Base-by-base conservation (phyloP, 1,140 invertebrate species). In the Brachionus angularis region DNA sequence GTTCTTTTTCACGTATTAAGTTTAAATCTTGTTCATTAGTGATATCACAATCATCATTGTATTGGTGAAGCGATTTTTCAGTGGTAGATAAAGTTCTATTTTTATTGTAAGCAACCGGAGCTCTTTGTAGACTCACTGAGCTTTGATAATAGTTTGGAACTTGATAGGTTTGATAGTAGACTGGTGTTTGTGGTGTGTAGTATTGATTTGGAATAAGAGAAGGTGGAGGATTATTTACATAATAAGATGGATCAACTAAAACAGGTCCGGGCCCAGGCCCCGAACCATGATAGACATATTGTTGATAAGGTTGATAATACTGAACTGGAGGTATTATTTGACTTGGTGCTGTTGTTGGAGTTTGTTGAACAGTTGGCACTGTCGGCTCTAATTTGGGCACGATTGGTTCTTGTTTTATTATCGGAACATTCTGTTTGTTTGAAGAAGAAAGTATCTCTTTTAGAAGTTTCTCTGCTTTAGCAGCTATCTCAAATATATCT, bases 401-500 rank as follows among this genome's bases (percentile, higher is more conserved):
- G 3, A 14, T 8, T 7, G 62, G 62, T 27, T 67, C 62, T 23
- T 67, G 42, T 34, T 67, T 67, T 2, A 58, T 33, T 18, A 58
- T 34, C n/a, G 7, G 2, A 58, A 36, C 23, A 58, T 14, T 10
- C 8, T 33, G 18, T 39, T 39, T 58, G 33, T 58, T 58, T 5
- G 53, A 58, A 25, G n/a, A 10, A 10, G 62, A 67, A 10, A 67
- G 18, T 16, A 67, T 67, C n/a, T 67, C 62, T 29, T 67, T 46
- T 5, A 67, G 25, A 4, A 67, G 31, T 27, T 67, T 67, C 25
- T 67, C 62, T 5, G 62, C 62, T 47, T 31, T 67, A 27, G 62
- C 62, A 23, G 62, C 62, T n/a, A 67, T 67, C 42, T 67, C 62
- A 25, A 67, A 67, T 33, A 67, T 42, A 29, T 47, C n/a, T 42